Conservation (phyloP, 2,888 invertebrate genomes). For the Litoditis marina region DNA sequence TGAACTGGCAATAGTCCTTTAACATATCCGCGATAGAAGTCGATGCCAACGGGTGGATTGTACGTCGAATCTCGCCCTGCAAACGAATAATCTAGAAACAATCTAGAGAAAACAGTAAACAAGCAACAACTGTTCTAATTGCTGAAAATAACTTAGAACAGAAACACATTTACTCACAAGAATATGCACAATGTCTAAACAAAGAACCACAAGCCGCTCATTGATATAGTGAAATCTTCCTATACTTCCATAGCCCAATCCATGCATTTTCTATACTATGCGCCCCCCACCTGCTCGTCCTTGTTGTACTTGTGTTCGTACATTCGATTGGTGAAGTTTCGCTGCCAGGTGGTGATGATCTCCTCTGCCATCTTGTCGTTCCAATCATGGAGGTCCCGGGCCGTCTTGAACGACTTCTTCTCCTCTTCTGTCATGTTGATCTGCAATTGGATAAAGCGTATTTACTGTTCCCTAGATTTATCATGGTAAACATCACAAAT, state of each 20-base stretch:
- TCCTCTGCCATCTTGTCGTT: conserved; percentile 83
- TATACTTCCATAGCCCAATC: too few species aligned
- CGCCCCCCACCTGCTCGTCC: conserved; percentile 74
- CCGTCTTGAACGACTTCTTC: conserved; percentile 13
- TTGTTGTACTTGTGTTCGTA: conserved; percentile 53
- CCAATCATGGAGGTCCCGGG: conserved; percentile 74
- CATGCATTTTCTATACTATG: too few species aligned
- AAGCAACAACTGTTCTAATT: too few species aligned
- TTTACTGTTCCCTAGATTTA: too few species aligned
- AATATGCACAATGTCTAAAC: neutral
- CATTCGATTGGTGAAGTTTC: conserved; percentile 70
- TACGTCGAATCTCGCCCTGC: conserved; percentile 33
- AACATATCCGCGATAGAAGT: conserved; percentile 86
- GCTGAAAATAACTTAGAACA: too few species aligned
- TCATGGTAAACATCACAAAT: too few species aligned
- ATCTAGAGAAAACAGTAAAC: neutral
- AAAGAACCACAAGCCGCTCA: neutral
- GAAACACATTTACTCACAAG: too few species aligned
- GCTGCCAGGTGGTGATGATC: conserved; percentile 78
- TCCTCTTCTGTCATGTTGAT: conserved; percentile 13
- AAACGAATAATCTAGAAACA: neutral
- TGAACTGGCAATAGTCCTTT: conserved; percentile 83
- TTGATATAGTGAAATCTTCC: too few species aligned
- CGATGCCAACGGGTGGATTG: conserved; percentile 67
- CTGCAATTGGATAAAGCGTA: too few species aligned